A percentile compares a stretch with the other conserved stretches of the same genome.
phyloP scores from a whole-genome alignment of 2,797 vertebrate genomes.

The Pogonophryne albipinna region DNA sequence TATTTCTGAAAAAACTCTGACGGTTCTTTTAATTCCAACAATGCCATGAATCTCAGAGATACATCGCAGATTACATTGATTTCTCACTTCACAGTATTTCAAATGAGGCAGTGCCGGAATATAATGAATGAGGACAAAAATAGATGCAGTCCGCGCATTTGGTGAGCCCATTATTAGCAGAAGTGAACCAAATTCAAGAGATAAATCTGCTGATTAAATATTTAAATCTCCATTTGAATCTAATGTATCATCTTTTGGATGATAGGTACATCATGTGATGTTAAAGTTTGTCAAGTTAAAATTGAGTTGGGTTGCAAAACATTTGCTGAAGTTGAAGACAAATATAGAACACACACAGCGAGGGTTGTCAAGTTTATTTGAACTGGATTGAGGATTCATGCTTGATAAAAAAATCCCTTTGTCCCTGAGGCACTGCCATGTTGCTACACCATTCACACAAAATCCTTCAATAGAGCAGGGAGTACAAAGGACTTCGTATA shows the following conservation, averaged over 20 bases:
- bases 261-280: slow-evolving; percentile 9
- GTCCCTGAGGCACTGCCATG: not conserved
- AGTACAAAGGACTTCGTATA: not conserved
- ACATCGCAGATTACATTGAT: not conserved
- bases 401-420: not conserved
- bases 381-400: not conserved
- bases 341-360: not conserved
- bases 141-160: slow-evolving; percentile 62
- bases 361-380: not conserved
- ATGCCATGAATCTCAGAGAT: slow-evolving; percentile 38
- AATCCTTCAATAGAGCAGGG: not conserved
- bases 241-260: slow-evolving; percentile 34
- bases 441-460: not conserved
- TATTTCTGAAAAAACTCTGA: slow-evolving; percentile 22
- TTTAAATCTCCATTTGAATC: slow-evolving; percentile 57
- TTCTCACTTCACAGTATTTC: slow-evolving; percentile 3
- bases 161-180: slow-evolving; percentile 54
- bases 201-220: slow-evolving; percentile 73
- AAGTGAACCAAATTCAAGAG: slow-evolving; percentile 48
- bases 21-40: slow-evolving; percentile 36
- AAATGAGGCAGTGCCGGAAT: slow-evolving; percentile 25
- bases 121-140: slow-evolving; percentile 64
- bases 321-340: not conserved
- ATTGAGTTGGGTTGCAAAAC: not conserved
- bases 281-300: slow-evolving; percentile 10